These are phyloP conservation scores for Siphlonurus alternatus DNA, from an alignment of 2,888 invertebrate species.

Conservation along the genomic window DNA sequence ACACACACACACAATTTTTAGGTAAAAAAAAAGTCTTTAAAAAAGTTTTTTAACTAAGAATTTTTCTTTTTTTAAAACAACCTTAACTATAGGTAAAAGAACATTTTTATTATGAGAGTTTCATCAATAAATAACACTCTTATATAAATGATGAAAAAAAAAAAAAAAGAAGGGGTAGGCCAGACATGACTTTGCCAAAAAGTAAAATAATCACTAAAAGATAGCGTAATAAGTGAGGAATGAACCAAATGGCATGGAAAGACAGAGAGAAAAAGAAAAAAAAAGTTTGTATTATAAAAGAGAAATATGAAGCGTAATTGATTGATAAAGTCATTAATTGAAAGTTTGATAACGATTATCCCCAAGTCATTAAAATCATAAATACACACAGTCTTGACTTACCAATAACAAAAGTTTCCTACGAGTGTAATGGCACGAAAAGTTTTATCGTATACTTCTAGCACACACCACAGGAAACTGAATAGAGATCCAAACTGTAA, in stretches of 20 bases:
- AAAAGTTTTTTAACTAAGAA: neutral
- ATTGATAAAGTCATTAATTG: constrained; percentile 3
- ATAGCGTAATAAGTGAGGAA: neutral
- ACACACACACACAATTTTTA: too few species aligned
- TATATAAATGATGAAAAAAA: neutral
- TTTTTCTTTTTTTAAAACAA: neutral
- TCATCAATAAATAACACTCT: neutral
- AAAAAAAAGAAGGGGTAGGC: neutral
- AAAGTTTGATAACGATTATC: neutral
- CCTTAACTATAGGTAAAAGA: neutral
- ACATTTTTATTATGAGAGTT: neutral
- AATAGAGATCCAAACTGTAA: too few species aligned
- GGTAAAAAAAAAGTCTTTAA: neutral
- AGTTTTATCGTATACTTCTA: too few species aligned
- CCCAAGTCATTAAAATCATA: neutral
- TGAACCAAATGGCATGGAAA: neutral
- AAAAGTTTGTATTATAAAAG: neutral
- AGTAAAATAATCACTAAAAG: neutral
- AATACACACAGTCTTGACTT: neutral
- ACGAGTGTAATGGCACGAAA: neutral
- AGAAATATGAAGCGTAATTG: neutral
- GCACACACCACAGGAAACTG: too few species aligned
- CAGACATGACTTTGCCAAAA: neutral
- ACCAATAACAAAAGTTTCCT: neutral
- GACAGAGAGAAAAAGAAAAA: neutral